Conservation (phyloP, 2,113 vertebrate species). For the Antigone vipio region DNA sequence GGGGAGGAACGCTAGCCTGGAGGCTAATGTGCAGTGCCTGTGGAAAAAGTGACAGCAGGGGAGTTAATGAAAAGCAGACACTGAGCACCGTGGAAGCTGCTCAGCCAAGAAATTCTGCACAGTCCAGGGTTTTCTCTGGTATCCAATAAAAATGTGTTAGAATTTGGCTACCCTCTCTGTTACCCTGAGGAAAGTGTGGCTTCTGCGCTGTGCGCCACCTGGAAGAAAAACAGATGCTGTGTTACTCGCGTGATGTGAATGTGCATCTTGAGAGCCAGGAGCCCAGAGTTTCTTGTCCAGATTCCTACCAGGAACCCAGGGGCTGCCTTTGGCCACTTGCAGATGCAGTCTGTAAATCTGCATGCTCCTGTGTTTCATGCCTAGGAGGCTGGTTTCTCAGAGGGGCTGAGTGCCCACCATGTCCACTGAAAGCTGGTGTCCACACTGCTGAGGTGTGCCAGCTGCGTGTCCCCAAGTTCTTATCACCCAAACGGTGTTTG, state of each 20-base stretch:
- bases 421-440: not conserved
- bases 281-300: not conserved
- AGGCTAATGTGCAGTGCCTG: not conserved
- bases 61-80: slow-evolving; percentile 52
- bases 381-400: not conserved
- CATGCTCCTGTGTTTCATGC: not conserved
- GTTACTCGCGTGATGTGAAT: not conserved
- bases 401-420: not conserved
- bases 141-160: not conserved
- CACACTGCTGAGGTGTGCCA: fast-evolving
- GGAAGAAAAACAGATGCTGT: fast-evolving
- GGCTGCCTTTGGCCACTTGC: not conserved
- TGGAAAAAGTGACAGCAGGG: slow-evolving; percentile 43
- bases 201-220: not conserved
- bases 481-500: not conserved
- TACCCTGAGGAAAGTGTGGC: not conserved
- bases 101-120: not conserved
- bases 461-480: fast-evolving
- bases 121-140: not conserved
- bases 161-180: not conserved
- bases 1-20: not conserved
- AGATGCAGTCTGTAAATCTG: not conserved
- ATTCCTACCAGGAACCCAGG: not conserved
- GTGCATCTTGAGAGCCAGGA: not conserved
- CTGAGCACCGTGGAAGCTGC: not conserved